Evolutionary conservation across 2,888 invertebrate species (phyloP).

Genomic region (Hesperia comma): DNA sequence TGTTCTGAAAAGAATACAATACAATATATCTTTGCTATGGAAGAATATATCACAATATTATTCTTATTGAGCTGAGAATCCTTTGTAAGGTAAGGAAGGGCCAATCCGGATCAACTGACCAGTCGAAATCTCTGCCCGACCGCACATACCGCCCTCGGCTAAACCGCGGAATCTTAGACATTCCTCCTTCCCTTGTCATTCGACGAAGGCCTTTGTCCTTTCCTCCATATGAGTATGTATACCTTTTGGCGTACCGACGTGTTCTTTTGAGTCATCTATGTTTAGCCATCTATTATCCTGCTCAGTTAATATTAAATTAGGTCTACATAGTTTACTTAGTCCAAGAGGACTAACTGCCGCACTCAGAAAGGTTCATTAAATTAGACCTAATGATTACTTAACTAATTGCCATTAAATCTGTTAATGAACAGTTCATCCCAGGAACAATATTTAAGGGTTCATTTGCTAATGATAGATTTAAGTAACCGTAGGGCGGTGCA

Average conservation of each 20-base stretch:
- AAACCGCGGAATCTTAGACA: constrained; percentile 61
- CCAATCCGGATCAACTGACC: constrained; percentile 60
- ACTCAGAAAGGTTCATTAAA: too few relatives aligned
- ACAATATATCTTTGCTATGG: too few relatives aligned
- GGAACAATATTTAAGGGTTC: too few relatives aligned
- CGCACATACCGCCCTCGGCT: constrained; percentile 67
- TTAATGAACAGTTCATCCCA: too few relatives aligned
- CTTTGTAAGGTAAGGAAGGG: not conserved
- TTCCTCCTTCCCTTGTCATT: constrained; percentile 22
- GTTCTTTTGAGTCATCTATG: not conserved
- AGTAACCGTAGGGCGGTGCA: too few relatives aligned
- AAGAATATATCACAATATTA: not conserved
- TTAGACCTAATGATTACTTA: too few relatives aligned
- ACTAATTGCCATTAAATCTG: too few relatives aligned
- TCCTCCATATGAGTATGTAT: not conserved
- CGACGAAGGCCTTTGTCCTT: constrained; percentile 14
- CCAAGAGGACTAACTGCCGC: too few relatives aligned
- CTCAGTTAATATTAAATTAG: too few relatives aligned
- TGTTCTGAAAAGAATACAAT: too few relatives aligned
- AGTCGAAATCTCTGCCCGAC: constrained; percentile 69
- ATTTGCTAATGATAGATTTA: too few relatives aligned
- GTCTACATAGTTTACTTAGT: too few relatives aligned
- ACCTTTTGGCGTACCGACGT: constrained; percentile 5
- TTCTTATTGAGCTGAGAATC: not conserved
- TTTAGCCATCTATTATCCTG: not conserved